These are phyloP conservation scores for Pluvialis apricaria DNA, from an alignment of 2,113 vertebrate species.

Conservation along the genomic window DNA sequence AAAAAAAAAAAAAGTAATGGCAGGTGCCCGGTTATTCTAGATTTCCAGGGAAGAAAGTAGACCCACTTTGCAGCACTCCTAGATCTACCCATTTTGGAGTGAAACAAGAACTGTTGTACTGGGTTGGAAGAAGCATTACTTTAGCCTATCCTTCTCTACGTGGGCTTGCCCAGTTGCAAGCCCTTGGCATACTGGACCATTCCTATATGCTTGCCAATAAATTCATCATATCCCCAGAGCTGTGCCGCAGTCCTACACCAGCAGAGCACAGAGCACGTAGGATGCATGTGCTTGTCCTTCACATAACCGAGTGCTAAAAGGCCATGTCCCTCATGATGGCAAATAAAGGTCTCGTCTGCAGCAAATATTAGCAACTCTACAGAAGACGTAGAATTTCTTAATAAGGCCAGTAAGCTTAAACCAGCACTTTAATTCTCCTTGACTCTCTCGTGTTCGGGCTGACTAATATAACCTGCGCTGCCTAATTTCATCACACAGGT, in stretches of 20 bases:
- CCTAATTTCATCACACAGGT: not conserved
- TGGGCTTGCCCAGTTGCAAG: not conserved
- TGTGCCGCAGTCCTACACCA: not conserved
- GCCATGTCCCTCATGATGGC: not conserved
- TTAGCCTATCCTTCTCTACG: not conserved
- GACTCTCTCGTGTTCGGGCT: not conserved
- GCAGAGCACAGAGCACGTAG: not conserved
- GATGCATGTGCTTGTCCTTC: not conserved
- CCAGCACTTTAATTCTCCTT: not conserved
- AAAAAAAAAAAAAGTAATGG: not conserved
- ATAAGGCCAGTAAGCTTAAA: not conserved
- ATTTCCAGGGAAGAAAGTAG: not conserved
- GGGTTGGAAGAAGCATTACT: not conserved
- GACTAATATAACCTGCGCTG: not conserved
- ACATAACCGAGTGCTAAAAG: not conserved
- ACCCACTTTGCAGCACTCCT: not conserved
- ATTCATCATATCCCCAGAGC: not conserved
- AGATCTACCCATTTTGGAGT: not conserved
- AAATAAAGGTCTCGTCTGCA: not conserved
- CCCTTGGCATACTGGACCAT: not conserved
- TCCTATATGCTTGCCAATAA: not conserved
- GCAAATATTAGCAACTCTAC: not conserved
- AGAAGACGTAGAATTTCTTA: not conserved
- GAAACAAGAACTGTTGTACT: not conserved
- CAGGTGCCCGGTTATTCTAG: not conserved